Evolutionary conservation across 2,113 vertebrate genomes (phyloP), one percentile per base, ranked within the genome.

Genomic region (Nyctibius bracteatus): DNA sequence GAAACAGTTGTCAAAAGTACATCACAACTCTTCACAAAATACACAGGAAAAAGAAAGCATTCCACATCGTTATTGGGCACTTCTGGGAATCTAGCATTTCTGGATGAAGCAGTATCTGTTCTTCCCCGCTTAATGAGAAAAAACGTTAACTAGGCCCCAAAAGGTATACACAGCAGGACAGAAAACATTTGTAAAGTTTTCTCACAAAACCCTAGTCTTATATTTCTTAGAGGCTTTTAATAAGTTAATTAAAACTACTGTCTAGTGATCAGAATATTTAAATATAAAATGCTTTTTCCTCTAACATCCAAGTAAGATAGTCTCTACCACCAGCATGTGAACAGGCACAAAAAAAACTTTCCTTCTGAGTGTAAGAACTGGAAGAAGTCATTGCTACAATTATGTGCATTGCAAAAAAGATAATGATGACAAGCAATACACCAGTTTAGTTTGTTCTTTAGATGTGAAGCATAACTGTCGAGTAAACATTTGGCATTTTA

Each of bases 101-200:
- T 74, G 44, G 14, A 89, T 3, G 20, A 84, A 86, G 39, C 6
- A 65, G 49, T n/a, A 63, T 16, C 41, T 78, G 16, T 30, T 74
- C 37, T 55, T 83, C 10, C 22, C 2, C 0, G 1, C 25, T 55
- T 44, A 41, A 16, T 3, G 1, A 3, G 9, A 19, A 86, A 78
- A 44, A 86, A 44, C 0, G 0, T 14, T 73, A 75, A n/a, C 31
- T 13, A 81, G 55, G 67, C 24, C 16, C 8, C 8, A 18, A 81
- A 90, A 88, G 15, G 5, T n/a, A 31, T 6, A 31, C 12, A 59
- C 6, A 85, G n/a, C 5, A 88, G 15, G 22, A n/a, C 0, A 77
- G n/a, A 65, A 82, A 77, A 68, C 14, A 87, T 33, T 39, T 46
- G 25, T 30, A 27, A 22, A 67, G 37, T n/a, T 41, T 17, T 72